A percentile compares a stretch with the other conserved stretches of the same genome.
Conservation (phyloP, 1,140 invertebrate genomes). For the Drosophila sulfurigaster region DNA sequence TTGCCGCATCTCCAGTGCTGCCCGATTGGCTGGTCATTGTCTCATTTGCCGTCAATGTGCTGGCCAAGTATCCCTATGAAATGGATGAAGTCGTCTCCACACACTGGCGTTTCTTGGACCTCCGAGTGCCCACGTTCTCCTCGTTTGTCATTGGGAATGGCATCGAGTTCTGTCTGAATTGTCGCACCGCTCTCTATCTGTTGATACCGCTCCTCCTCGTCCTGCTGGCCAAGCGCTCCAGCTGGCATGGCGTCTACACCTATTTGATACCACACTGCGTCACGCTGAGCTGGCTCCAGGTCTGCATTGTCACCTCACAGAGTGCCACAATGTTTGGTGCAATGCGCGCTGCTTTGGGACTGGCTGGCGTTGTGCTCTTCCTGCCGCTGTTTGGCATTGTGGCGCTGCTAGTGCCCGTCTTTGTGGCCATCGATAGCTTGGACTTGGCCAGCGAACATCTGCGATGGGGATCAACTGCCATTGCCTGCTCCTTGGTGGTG, state of each 20-base stretch:
- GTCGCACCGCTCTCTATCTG: slow-evolving; percentile 91
- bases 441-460: slow-evolving; percentile 88
- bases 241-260: slow-evolving; percentile 92
- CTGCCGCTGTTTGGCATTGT: slow-evolving; percentile 91
- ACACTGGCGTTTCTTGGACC: slow-evolving; percentile 91
- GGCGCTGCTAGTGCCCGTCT: slow-evolving; percentile 90
- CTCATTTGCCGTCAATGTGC: slow-evolving; percentile 92
- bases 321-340: slow-evolving; percentile 92
- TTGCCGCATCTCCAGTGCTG: slow-evolving; percentile 85
- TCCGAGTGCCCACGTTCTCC: slow-evolving; percentile 92
- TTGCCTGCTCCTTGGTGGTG: slow-evolving; percentile 87
- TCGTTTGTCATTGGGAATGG: slow-evolving; percentile 92
- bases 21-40: slow-evolving; percentile 90
- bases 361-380: slow-evolving; percentile 91
- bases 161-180: slow-evolving; percentile 93
- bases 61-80: slow-evolving; percentile 94
- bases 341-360: slow-evolving; percentile 90
- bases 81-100: slow-evolving; percentile 92
- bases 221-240: slow-evolving; percentile 89
- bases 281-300: slow-evolving; percentile 94
- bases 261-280: slow-evolving; percentile 93
- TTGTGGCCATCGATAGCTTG: slow-evolving; percentile 90
- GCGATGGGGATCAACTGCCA: slow-evolving; percentile 86
- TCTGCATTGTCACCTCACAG: slow-evolving; percentile 91
- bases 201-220: slow-evolving; percentile 90